Conservation (phyloP, 2,888 invertebrate genomes). For the Epinotia ramella region DNA sequence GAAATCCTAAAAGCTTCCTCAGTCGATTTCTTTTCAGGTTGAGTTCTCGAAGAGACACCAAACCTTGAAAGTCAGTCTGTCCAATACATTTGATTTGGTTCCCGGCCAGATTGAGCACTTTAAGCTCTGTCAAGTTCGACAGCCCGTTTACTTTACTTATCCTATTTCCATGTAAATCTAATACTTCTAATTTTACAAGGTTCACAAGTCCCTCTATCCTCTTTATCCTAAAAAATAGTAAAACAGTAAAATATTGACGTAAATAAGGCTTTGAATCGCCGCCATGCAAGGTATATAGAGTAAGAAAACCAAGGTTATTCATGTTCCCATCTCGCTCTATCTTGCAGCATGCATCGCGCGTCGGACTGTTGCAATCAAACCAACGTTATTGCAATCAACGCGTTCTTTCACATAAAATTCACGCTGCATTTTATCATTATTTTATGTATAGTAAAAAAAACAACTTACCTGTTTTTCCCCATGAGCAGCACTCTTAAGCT, state of each 20-base stretch:
- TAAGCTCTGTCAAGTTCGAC: slow-evolving; percentile 89
- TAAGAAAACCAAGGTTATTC: too few relatives aligned
- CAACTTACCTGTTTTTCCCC: slow-evolving; percentile 93
- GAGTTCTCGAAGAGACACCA: slow-evolving; percentile 92
- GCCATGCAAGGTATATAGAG: too few relatives aligned
- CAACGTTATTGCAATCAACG: too few relatives aligned
- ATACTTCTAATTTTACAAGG: slow-evolving; percentile 92
- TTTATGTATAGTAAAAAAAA: too few relatives aligned
- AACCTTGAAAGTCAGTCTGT: slow-evolving; percentile 90
- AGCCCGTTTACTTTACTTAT: slow-evolving; percentile 91
- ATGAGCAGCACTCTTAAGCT: slow-evolving; percentile 94
- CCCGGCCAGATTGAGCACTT: slow-evolving; percentile 96
- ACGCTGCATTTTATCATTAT: too few relatives aligned
- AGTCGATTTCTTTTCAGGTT: slow-evolving; percentile 95
- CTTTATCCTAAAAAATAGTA: slow-evolving; percentile 86
- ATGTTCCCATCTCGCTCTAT: too few relatives aligned
- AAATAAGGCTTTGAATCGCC: too few relatives aligned
- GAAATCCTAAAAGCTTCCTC: slow-evolving; percentile 92
- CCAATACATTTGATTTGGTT: slow-evolving; percentile 94
- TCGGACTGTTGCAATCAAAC: too few relatives aligned
- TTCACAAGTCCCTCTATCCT: slow-evolving; percentile 91
- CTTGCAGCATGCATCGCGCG: too few relatives aligned
- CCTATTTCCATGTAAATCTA: slow-evolving; percentile 97
- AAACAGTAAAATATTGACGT: too few relatives aligned
- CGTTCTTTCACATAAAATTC: too few relatives aligned